Evolutionary conservation across 2,797 vertebrate genomes (phyloP).

Genomic region (Tolypeutes matacus): DNA sequence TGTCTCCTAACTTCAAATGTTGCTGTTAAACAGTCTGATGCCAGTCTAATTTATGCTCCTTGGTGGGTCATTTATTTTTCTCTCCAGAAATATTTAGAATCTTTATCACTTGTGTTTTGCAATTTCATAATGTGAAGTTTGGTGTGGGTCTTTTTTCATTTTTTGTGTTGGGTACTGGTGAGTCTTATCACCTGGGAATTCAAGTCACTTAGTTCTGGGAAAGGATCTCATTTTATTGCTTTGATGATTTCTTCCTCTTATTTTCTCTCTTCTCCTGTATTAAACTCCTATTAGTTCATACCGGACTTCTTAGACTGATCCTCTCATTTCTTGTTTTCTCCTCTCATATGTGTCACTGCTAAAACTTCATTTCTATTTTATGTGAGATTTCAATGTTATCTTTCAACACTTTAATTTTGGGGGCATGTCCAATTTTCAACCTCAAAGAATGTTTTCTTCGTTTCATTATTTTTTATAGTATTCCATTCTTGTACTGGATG

Average conservation of each 20-base stretch:
- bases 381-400: background rate
- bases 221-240: background rate
- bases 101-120: background rate
- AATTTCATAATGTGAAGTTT: background rate
- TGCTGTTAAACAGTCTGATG: background rate
- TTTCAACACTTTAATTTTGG: background rate
- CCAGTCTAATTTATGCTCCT: background rate
- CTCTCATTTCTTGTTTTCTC: background rate
- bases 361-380: background rate
- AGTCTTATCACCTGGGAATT: background rate
- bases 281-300: background rate
- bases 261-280: background rate
- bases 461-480: slow-evolving; percentile 1
- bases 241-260: background rate
- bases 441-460: background rate
- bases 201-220: background rate
- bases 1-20: background rate
- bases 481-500: background rate
- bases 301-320: background rate
- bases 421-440: background rate
- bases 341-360: background rate
- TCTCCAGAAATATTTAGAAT: background rate
- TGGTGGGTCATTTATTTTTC: background rate
- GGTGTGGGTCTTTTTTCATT: background rate
- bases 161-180: background rate